Percentiles rank a stretch among this genome's conserved stretches.
These are phyloP conservation scores for Cherax destructor DNA, from an alignment of 1,140 invertebrate genomes.

Conservation along the genomic window DNA sequence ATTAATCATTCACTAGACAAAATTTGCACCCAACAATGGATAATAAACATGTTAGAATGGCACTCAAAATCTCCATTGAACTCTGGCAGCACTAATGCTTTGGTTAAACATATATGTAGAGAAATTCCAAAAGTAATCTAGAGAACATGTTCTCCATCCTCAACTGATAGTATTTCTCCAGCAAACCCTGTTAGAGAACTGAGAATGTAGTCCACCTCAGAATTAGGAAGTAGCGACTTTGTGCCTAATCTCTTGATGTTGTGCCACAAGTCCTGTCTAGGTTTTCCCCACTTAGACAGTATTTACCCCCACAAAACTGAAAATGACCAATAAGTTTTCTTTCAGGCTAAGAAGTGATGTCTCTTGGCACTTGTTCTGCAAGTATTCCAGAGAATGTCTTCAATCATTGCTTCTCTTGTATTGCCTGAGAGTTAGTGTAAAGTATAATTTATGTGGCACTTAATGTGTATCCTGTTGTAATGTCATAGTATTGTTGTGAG, in stretches of 20 bases:
- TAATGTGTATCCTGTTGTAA: background rate
- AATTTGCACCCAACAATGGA: too few relatives aligned
- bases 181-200: background rate
- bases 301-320: slow-evolving; percentile 51
- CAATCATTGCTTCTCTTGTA: slow-evolving; percentile 29
- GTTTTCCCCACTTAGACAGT: background rate
- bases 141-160: background rate
- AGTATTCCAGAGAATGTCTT: slow-evolving; percentile 64
- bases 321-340: slow-evolving; percentile 20
- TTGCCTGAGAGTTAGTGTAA: slow-evolving; percentile 1
- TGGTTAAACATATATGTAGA: too few relatives aligned
- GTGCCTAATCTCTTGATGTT: background rate
- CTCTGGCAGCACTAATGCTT: too few relatives aligned
- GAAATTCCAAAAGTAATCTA: background rate
- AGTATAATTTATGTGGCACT: slow-evolving; percentile 17
- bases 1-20: too few relatives aligned
- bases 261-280: slow-evolving; percentile 12
- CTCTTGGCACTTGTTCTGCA: slow-evolving; percentile 67
- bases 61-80: too few relatives aligned
- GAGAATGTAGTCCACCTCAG: background rate
- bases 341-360: slow-evolving; percentile 57
- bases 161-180: background rate
- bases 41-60: too few relatives aligned
- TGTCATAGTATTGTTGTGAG: slow-evolving; percentile 2
- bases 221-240: background rate